Evolutionary conservation across 2,113 vertebrate genomes (phyloP).

Genomic region (Bos javanicus): DNA sequence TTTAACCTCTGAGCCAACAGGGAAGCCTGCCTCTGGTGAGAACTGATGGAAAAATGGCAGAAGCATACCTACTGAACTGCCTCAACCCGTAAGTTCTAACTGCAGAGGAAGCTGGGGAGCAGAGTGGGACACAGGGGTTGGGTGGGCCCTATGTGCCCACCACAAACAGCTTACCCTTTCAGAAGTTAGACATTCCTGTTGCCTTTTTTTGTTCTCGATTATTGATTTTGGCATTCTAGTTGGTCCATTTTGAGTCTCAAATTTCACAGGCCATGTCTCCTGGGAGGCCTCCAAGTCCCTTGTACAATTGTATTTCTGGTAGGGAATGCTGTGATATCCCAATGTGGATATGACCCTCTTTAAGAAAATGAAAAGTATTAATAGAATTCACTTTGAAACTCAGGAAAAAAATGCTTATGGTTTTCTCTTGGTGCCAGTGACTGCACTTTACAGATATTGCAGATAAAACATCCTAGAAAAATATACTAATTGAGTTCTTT

Average conservation of each 20-base stretch:
- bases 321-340: neutral
- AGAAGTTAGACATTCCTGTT: neutral
- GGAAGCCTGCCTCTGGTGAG: neutral
- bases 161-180: neutral
- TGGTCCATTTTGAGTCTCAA: neutral
- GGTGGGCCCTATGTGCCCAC: neutral
- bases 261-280: neutral
- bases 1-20: no score
- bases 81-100: neutral
- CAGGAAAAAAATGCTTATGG: neutral
- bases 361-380: neutral
- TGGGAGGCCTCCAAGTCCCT: neutral
- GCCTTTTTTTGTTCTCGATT: neutral
- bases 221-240: neutral
- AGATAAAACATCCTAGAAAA: neutral
- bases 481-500: neutral
- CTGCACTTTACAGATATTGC: neutral
- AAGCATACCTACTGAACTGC: neutral
- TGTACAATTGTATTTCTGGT: neutral
- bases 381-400: slow-evolving; percentile 20
- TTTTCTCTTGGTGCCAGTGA: neutral
- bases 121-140: no score
- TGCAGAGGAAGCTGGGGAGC: neutral
- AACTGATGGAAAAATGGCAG: neutral
- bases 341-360: neutral